Evolutionary conservation across 2,113 vertebrate genomes (phyloP).

Genomic region (Zapornia atra): DNA sequence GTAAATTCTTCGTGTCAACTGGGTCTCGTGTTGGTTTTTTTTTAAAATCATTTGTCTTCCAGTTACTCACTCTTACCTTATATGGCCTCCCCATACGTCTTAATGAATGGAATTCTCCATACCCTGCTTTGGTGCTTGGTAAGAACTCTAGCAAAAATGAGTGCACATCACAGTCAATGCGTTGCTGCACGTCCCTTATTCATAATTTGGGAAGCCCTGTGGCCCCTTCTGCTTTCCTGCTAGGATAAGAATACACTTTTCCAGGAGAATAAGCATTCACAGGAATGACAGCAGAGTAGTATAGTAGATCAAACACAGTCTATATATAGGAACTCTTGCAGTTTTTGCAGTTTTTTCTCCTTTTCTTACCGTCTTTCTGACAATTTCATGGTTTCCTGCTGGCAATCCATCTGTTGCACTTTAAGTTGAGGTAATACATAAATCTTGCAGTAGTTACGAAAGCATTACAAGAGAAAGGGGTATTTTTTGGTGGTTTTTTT

Average conservation of each 20-base stretch:
- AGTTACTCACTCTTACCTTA: not conserved
- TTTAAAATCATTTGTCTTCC: not conserved
- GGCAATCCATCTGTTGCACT: constrained; percentile 32
- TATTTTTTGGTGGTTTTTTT: not conserved
- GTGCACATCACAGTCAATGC: not conserved
- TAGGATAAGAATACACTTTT: not conserved
- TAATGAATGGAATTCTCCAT: not conserved
- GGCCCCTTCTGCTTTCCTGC: not conserved
- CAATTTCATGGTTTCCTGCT: constrained; percentile 12
- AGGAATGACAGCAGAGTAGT: constrained; percentile 34
- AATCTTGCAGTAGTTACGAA: constrained; percentile 12
- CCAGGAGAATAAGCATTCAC: not conserved
- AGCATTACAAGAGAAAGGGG: not conserved
- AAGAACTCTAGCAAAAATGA: not conserved
- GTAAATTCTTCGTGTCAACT: constrained; percentile 10
- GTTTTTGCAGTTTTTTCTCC: not conserved
- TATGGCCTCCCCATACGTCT: not conserved
- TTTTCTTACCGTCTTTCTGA: constrained; percentile 24
- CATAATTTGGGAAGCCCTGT: not conserved
- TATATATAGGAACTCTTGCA: not conserved
- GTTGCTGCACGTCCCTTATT: not conserved
- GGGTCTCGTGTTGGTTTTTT: not conserved
- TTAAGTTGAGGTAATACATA: not conserved
- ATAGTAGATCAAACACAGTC: constrained; percentile 3
- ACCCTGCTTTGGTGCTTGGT: not conserved